These are phyloP conservation scores for Sparus aurata DNA, from an alignment of 2,797 vertebrate species.

Conservation along the genomic window DNA sequence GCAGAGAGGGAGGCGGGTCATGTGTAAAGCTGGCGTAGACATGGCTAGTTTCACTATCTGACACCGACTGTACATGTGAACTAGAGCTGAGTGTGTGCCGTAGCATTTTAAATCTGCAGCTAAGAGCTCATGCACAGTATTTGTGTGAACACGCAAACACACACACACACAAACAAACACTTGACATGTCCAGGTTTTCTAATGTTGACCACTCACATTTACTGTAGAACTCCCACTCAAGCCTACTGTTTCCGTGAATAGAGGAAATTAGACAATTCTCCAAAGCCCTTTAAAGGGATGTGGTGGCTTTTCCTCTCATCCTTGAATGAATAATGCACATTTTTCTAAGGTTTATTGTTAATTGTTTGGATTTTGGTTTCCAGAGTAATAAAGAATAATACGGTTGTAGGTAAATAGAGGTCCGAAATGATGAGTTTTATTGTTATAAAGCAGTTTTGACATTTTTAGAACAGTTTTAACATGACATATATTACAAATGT, in stretches of 20 bases:
- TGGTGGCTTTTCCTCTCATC: conserved; percentile 3
- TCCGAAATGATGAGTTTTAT: too few species aligned
- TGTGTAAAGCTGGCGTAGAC: conserved; percentile 56
- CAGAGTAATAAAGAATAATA: too few species aligned
- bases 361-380: too few species aligned
- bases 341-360: too few species aligned
- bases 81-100: background rate
- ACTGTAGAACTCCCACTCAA: conserved; percentile 32
- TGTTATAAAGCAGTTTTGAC: too few species aligned
- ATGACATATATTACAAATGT: too few species aligned
- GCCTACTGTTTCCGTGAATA: conserved; percentile 33
- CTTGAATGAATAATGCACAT: background rate
- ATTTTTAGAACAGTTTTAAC: too few species aligned
- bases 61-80: conserved; percentile 51
- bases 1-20: conserved; percentile 38
- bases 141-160: background rate
- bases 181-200: conserved; percentile 19
- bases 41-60: conserved; percentile 48
- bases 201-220: conserved; percentile 1
- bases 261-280: conserved; percentile 1
- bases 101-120: conserved; percentile 38
- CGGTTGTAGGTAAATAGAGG: too few species aligned
- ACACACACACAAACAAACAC: background rate
- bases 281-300: conserved; percentile 17
- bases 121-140: background rate